Evolutionary conservation across 35 echinoderm and acorn worm species (phyloP), one percentile per base, ranked within the genome.

Genomic region (Patiria miniata): DNA sequence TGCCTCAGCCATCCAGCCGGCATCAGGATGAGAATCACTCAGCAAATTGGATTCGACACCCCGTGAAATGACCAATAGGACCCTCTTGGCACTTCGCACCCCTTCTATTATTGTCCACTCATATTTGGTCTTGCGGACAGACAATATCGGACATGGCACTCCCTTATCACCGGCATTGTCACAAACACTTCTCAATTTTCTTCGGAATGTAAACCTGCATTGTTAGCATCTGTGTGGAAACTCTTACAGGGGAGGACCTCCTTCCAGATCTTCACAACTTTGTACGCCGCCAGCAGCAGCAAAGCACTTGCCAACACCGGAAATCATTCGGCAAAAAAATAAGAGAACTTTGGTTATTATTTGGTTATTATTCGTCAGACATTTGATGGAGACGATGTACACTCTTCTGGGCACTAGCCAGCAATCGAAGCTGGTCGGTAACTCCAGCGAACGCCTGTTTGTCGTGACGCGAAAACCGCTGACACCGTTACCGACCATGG

Each of bases 131-230:
- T 22, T 73, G 26, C 26, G 9, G 34, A 73, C 65, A 73, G 65
- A 36, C 65, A 73, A 73, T 32, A 23, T 23, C 42, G 34, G 34
- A 30, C 7, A 14, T 73, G 65, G 21, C 26, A 73, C 34, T 32
- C 65, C 26, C 65, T 18, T 2, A 6, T 4, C 4, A 7, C 1
- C 65, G 2, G 26, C 65, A 73, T 73, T 73, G 65, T 73, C 12
- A 23, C 7, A 73, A 73, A 73, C 65, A 32, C 12, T 7, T 73
- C 65, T 73, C 65, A 73, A 73, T 73, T 73, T 73, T 73, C 65
- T 73, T 2, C 65, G 65, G 65, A 36, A 73, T 73, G 65, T 73
- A 73, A 73, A 73, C 22, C 26, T 36, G 3, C 29, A 73, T 73
- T 73, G 23, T 73, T 47, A 47, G 42, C 42, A 12, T 47, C 12